These are phyloP conservation scores for Drosophila kuntzei DNA, from an alignment of 2,888 invertebrate genomes.

Conservation along the genomic window DNA sequence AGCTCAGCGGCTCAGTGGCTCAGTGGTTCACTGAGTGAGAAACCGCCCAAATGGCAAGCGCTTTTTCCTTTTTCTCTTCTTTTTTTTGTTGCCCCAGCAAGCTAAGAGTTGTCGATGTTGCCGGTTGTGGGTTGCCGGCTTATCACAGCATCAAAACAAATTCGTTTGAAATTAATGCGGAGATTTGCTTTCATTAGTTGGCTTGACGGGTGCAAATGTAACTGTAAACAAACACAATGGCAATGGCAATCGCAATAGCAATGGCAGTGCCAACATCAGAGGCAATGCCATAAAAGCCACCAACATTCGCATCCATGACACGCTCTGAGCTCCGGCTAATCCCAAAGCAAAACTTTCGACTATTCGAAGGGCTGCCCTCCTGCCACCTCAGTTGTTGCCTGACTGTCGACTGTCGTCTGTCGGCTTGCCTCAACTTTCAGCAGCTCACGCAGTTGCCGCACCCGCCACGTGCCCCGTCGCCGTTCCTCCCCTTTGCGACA, in stretches of 20 bases:
- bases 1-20: slow-evolving; percentile 35
- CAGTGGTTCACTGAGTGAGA: slow-evolving; percentile 19
- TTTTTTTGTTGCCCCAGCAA: background rate
- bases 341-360: slow-evolving; percentile 76
- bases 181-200: slow-evolving; percentile 83
- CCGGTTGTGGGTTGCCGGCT: slow-evolving; percentile 66
- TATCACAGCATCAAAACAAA: slow-evolving; percentile 84
- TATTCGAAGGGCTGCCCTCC: slow-evolving; percentile 47
- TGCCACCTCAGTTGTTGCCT: background rate
- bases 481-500: background rate
- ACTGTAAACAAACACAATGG: slow-evolving; percentile 75
- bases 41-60: slow-evolving; percentile 75
- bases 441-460: slow-evolving; percentile 30
- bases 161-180: slow-evolving; percentile 84
- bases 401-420: background rate
- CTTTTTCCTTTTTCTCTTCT: slow-evolving; percentile 25
- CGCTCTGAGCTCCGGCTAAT: slow-evolving; percentile 69
- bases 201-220: slow-evolving; percentile 71
- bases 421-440: slow-evolving; percentile 53
- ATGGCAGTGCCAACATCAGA: slow-evolving; percentile 7
- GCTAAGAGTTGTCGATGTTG: slow-evolving; percentile 41
- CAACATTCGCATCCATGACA: slow-evolving; percentile 57
- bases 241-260: slow-evolving; percentile 31
- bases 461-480: slow-evolving; percentile 58
- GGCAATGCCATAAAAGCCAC: slow-evolving; percentile 42